Base-by-base conservation (phyloP, 2,113 vertebrate species). In the Saguinus imperator region DNA sequence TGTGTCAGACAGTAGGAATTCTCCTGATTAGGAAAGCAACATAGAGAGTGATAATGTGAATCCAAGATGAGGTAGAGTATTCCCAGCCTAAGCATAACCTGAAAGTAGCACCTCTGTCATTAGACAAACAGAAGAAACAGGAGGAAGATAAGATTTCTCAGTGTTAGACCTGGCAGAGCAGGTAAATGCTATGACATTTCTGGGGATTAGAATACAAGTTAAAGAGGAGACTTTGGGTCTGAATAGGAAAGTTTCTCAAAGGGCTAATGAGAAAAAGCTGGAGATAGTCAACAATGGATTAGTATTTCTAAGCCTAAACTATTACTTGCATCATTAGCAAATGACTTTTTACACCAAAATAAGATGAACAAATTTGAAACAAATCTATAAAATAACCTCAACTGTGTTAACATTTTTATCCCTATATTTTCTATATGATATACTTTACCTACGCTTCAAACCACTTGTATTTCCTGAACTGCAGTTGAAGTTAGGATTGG, bases 281-380 rank as follows among this genome's bases (percentile, higher is more conserved):
- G 70, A 85, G 37, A 77, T 29, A 16, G 70, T 14, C 6, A 76
- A 88, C 55, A 27, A 50, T 55, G 21, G 8, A 43, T n/a, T 50
- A 86, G 58, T 68, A n/a, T 45, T 87, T 82, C 81, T 45, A 90
- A 81, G 55, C 14, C 82, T 76, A 48, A 91, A 87, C 48, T 94
- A 52, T n/a, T 50, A 48, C 43, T 89, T 89, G 37, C 40, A 84
- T 77, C 58, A 87, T 77, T 87, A 77, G 48, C 35, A 83, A 48
- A 68, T 94, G 57, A 87, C 11, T 91, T 96, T 91, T 88, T 70
- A 61, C 4, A 77, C 6, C 48, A 91, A 84, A 55, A 40, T 45
- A 27, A 84, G 57, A 82, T 45, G 52, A 87, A 76, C 14, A 68
- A 88, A 68, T 94, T 9, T 75, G 48, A 94, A 83, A 55, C 57